Evolutionary conservation across 2,797 vertebrate genomes (phyloP).

Genomic region (Orestias chungarensis): DNA sequence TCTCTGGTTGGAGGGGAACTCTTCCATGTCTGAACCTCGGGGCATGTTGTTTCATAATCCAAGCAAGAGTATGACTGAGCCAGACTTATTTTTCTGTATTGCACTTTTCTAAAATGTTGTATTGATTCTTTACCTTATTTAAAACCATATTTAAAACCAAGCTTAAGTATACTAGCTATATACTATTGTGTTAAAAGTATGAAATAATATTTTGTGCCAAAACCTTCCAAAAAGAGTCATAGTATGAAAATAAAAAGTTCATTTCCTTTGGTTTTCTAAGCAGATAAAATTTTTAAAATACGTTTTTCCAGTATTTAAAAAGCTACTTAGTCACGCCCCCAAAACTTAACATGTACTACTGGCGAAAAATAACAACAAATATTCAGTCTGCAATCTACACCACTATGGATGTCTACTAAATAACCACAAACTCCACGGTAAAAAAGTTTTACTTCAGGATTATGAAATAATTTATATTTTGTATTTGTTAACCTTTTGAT

Average conservation of each 20-base stretch:
- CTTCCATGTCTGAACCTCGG: neutral
- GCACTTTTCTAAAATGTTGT: neutral
- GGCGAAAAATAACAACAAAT: too few species aligned
- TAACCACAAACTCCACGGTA: neutral
- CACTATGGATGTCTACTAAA: too few species aligned
- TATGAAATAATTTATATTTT: neutral
- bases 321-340: neutral
- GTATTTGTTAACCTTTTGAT: too few species aligned
- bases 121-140: neutral
- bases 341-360: too few species aligned
- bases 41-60: constrained; percentile 7
- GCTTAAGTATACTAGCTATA: too few species aligned
- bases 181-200: too few species aligned
- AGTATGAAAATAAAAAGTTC: neutral
- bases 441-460: neutral
- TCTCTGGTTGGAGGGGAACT: neutral
- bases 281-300: neutral
- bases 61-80: neutral
- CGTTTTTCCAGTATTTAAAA: neutral
- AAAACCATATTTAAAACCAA: neutral
- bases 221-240: too few species aligned
- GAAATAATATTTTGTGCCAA: too few species aligned
- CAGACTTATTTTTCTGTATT: neutral
- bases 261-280: neutral
- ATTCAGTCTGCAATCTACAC: too few species aligned